Percentiles rank a stretch among this genome's conserved stretches.
These are phyloP conservation scores for Squalus acanthias DNA, from an alignment of 2,797 vertebrate genomes.

Conservation along the genomic window DNA sequence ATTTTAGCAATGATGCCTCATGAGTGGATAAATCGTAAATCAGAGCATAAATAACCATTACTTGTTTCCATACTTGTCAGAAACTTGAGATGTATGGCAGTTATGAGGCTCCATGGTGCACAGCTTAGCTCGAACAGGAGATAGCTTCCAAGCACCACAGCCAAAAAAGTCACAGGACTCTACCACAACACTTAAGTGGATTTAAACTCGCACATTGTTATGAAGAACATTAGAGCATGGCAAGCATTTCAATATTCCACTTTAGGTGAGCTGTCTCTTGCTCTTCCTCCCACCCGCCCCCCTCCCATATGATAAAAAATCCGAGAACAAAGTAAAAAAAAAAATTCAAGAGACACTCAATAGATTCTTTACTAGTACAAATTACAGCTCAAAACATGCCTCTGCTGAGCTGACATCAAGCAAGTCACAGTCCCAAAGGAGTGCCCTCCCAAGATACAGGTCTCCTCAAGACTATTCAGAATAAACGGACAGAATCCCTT, in stretches of 20 bases:
- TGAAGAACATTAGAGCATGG: neutral
- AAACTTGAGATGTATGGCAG: neutral
- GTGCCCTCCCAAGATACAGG: neutral
- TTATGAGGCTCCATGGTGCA: neutral
- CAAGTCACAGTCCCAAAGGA: neutral
- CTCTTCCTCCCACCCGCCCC: neutral
- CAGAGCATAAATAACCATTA: neutral
- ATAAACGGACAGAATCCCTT: neutral
- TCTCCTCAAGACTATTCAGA: neutral
- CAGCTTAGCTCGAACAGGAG: neutral
- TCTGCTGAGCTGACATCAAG: neutral
- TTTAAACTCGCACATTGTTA: neutral
- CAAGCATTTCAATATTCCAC: neutral
- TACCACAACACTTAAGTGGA: neutral
- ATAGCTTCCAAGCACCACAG: neutral
- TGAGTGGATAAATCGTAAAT: neutral
- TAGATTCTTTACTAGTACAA: neutral
- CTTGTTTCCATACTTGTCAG: neutral
- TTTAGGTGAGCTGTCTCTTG: neutral
- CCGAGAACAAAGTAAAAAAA: neutral
- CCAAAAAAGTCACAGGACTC: neutral
- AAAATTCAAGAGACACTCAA: neutral
- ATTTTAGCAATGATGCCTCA: neutral
- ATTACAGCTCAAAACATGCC: neutral
- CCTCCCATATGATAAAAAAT: neutral